These are phyloP conservation scores for Osedax frankpressi DNA, from an alignment of 2,888 invertebrate species.

Conservation along the genomic window DNA sequence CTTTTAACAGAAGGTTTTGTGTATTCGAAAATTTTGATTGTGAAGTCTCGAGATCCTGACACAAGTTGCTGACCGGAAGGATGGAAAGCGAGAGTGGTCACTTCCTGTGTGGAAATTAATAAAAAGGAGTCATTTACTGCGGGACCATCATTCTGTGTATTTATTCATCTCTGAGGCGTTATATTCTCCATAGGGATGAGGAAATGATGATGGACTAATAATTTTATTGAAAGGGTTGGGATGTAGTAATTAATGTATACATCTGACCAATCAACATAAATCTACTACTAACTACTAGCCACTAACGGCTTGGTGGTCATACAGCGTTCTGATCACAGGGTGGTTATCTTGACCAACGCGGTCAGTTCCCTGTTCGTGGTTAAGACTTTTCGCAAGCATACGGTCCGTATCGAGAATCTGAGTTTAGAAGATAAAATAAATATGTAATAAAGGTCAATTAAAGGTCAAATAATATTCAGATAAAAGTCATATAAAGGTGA, in stretches of 20 bases:
- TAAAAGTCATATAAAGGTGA: no score
- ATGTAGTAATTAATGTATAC: no score
- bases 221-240: background rate
- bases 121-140: no score
- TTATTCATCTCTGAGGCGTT: no score
- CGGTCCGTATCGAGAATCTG: conserved; percentile 96
- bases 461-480: no score
- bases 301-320: conserved; percentile 74
- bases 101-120: conserved; percentile 59
- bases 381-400: conserved; percentile 94
- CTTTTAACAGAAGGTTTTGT: conserved; percentile 96
- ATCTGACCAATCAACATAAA: no score
- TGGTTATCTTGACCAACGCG: conserved; percentile 61
- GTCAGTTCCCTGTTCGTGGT: conserved; percentile 43
- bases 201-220: no score
- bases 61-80: conserved; percentile 71
- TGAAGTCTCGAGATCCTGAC: conserved; percentile 84
- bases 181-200: no score
- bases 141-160: no score
- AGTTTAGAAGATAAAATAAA: no score
- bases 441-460: no score
- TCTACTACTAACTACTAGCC: no score
- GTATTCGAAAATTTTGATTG: conserved; percentile 90
- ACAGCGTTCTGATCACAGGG: conserved; percentile 90
- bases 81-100: conserved; percentile 89